Conservation (phyloP, 2,888 invertebrate species). For the Magallana nippona region DNA sequence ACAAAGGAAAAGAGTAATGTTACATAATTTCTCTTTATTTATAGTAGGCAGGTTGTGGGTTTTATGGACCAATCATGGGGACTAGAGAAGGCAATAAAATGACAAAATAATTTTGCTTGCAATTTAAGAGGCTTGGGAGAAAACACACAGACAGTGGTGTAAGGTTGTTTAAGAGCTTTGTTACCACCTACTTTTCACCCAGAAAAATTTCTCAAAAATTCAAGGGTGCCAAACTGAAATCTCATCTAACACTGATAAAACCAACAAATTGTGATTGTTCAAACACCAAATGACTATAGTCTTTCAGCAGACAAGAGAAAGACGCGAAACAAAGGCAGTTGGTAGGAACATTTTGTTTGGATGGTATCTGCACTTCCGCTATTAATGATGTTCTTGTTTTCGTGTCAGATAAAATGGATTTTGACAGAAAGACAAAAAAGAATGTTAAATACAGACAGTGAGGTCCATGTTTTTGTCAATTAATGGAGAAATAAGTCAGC, state of each 20-base stretch:
- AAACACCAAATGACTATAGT: not conserved
- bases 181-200: not conserved
- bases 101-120: conserved; percentile 6
- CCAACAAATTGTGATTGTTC: too few relatives aligned
- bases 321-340: not conserved
- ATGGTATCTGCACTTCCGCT: conserved; percentile 32
- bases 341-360: conserved; percentile 7
- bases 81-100: conserved; percentile 21
- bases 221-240: not conserved
- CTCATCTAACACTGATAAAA: too few relatives aligned
- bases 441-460: not conserved
- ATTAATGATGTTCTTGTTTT: conserved; percentile 3
- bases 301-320: conserved; percentile 2
- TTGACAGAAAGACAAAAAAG: conserved; percentile 17
- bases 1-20: conserved; percentile 27
- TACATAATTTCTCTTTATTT: conserved; percentile 33
- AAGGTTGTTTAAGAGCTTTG: not conserved
- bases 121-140: conserved; percentile 19
- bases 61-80: conserved; percentile 15
- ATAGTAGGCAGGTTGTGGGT: not conserved
- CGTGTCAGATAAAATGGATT: conserved; percentile 6
- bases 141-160: not conserved
- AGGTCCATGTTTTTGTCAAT: conserved; percentile 2
- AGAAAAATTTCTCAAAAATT: not conserved
- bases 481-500: not conserved